A percentile compares a stretch with the other conserved stretches of the same genome.
These are phyloP conservation scores for Pristionchus japonicus DNA, from an alignment of 2,888 invertebrate genomes.

Conservation along the genomic window DNA sequence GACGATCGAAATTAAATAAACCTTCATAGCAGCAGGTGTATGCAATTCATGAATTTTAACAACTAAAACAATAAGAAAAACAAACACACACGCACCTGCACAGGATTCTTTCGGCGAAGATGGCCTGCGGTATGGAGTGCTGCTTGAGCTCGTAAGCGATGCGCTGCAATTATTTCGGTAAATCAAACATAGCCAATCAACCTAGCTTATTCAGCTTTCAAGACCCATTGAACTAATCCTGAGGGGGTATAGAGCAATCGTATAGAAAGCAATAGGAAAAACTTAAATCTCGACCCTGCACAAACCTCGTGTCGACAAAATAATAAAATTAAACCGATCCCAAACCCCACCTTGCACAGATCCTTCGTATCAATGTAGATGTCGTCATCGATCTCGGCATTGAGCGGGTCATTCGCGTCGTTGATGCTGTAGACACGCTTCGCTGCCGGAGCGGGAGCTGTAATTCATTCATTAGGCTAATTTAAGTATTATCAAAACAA, in stretches of 20 bases:
- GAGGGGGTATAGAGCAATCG: too few relatives aligned
- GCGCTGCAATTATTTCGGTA: slow-evolving; percentile 50
- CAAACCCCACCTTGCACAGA: slow-evolving; percentile 47
- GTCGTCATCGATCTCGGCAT: slow-evolving; percentile 74
- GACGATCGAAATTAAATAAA: too few relatives aligned
- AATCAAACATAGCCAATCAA: neutral
- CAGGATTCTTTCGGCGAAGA: slow-evolving; percentile 77
- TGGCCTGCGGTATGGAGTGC: slow-evolving; percentile 96
- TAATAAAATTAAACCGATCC: neutral
- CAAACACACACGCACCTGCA: slow-evolving; percentile 61
- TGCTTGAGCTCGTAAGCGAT: slow-evolving; percentile 79
- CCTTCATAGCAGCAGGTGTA: too few relatives aligned
- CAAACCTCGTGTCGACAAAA: too few relatives aligned
- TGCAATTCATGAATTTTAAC: too few relatives aligned
- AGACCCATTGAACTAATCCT: too few relatives aligned
- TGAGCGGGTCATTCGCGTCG: slow-evolving; percentile 70
- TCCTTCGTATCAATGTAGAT: slow-evolving; percentile 73
- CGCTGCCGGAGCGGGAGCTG: neutral
- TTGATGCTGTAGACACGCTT: slow-evolving; percentile 64
- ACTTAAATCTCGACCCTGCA: too few relatives aligned
- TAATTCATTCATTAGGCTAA: neutral
- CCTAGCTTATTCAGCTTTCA: too few relatives aligned
- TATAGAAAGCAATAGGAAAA: too few relatives aligned
- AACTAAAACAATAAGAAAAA: neutral
- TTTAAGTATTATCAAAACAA: neutral